phyloP scores from a whole-genome alignment of 53 echinoderm and acorn worm species.

The Actinopyga echinites region DNA sequence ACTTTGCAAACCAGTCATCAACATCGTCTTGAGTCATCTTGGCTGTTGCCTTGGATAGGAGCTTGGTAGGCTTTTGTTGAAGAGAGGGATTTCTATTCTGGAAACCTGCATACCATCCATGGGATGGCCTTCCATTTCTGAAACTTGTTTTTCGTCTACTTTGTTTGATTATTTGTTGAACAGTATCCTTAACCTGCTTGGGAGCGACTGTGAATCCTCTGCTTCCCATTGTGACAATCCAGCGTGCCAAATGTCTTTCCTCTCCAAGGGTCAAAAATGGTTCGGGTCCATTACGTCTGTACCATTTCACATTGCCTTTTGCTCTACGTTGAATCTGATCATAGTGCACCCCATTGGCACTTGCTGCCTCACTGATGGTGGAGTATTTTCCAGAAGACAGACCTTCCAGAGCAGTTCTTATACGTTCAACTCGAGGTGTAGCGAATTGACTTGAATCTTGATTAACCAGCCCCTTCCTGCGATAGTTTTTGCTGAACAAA shows the following conservation, averaged over 20 bases:
- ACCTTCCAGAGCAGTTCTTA: constrained; percentile 2
- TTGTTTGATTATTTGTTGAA: not conserved
- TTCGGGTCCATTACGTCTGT: constrained; percentile 29
- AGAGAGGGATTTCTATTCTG: not conserved
- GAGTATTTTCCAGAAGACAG: not conserved
- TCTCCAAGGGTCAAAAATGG: not conserved
- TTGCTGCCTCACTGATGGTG: not conserved
- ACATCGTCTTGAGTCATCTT: not conserved
- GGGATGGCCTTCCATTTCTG: not conserved
- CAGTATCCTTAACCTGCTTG: not conserved
- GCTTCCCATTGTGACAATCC: constrained; percentile 18
- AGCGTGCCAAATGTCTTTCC: constrained; percentile 13
- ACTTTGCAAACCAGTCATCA: constrained; percentile 10
- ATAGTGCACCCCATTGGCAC: constrained; percentile 3
- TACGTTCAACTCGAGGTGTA: constrained; percentile 7
- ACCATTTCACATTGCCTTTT: constrained; percentile 1
- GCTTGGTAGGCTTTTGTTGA: not conserved
- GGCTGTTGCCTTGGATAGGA: not conserved
- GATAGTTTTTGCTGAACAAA: not conserved
- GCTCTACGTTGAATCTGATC: constrained; percentile 19
- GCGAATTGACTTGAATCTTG: not conserved
- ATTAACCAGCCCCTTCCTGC: not conserved
- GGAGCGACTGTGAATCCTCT: constrained; percentile 19
- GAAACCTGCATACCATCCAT: not conserved
- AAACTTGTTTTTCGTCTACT: not conserved